Conservation (phyloP, 2,113 vertebrate genomes). For the Calonectris borealis region DNA sequence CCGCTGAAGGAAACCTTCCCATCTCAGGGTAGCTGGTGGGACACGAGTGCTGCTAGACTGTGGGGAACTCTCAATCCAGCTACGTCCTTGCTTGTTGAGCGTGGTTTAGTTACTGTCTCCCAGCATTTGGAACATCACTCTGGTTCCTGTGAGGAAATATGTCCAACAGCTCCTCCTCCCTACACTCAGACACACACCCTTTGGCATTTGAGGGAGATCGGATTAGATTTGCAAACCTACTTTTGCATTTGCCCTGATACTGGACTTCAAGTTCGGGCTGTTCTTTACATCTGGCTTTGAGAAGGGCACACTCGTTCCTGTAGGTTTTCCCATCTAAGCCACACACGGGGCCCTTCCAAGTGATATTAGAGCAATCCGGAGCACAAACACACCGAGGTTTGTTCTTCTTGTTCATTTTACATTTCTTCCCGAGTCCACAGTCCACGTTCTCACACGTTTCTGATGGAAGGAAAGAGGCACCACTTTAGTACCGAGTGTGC, state of each 20-base stretch:
- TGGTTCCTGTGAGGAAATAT: neutral
- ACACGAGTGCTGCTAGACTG: neutral
- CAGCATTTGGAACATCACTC: neutral
- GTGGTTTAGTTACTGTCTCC: neutral
- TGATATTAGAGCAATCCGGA: constrained; percentile 97
- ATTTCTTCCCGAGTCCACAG: constrained; percentile 96
- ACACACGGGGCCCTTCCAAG: constrained; percentile 95
- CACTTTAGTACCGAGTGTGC: neutral
- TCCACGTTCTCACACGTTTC: constrained; percentile 98
- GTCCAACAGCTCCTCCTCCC: neutral
- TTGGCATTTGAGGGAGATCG: neutral
- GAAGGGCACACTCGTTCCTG: constrained; percentile 92
- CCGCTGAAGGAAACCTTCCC: neutral
- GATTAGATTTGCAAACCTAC: constrained; percentile 78
- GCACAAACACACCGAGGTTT: constrained; percentile 98
- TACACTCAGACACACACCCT: neutral
- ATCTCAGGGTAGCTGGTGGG: neutral
- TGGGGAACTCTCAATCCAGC: neutral
- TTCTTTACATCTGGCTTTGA: constrained; percentile 96
- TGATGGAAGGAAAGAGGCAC: constrained; percentile 68
- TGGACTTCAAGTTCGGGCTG: constrained; percentile 95
- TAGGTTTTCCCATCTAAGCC: constrained; percentile 97
- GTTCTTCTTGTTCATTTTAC: constrained; percentile 97
- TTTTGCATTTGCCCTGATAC: constrained; percentile 98
- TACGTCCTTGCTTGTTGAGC: neutral